phyloP scores from a whole-genome alignment of 23 tunicate species.

The Pegea sp. region DNA sequence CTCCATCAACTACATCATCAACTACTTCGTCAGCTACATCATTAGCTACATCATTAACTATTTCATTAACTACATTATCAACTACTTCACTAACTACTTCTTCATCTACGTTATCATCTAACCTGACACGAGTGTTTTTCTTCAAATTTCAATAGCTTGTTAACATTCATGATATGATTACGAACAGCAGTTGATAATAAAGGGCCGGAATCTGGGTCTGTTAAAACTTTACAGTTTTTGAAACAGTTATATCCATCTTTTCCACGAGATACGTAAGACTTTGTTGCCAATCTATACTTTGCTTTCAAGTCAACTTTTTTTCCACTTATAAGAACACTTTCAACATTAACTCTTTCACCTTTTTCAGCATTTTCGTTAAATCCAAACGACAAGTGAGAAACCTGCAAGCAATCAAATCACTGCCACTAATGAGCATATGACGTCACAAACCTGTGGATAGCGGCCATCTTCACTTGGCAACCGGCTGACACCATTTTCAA shows the following conservation, averaged over 20 bases:
- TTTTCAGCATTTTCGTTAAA: slow-evolving; percentile 24
- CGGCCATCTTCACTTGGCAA: slow-evolving; percentile 61
- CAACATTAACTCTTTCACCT: slow-evolving; percentile 14
- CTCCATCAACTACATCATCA: too few species aligned
- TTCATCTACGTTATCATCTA: background rate
- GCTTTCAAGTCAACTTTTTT: slow-evolving; percentile 31
- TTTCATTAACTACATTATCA: too few species aligned
- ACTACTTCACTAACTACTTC: background rate
- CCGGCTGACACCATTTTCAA: slow-evolving; percentile 78
- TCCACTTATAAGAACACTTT: slow-evolving; percentile 18
- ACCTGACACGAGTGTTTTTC: slow-evolving; percentile 16
- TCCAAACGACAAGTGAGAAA: slow-evolving; percentile 37
- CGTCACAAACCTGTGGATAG: slow-evolving; percentile 50
- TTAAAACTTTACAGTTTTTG: slow-evolving; percentile 17
- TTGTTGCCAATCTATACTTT: slow-evolving; percentile 49
- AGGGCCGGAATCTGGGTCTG: slow-evolving; percentile 76
- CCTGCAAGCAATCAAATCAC: too few species aligned
- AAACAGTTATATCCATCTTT: slow-evolving; percentile 53
- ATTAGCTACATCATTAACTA: too few species aligned
- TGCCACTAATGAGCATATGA: slow-evolving; percentile 1
- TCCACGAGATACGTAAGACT: slow-evolving; percentile 80
- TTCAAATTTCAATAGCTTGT: slow-evolving; percentile 20
- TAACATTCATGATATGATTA: slow-evolving; percentile 45
- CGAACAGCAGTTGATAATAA: slow-evolving; percentile 61
- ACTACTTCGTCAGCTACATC: too few species aligned